phyloP scores from a whole-genome alignment of 2,113 vertebrate species.

The Brienomyrus longianalis region DNA sequence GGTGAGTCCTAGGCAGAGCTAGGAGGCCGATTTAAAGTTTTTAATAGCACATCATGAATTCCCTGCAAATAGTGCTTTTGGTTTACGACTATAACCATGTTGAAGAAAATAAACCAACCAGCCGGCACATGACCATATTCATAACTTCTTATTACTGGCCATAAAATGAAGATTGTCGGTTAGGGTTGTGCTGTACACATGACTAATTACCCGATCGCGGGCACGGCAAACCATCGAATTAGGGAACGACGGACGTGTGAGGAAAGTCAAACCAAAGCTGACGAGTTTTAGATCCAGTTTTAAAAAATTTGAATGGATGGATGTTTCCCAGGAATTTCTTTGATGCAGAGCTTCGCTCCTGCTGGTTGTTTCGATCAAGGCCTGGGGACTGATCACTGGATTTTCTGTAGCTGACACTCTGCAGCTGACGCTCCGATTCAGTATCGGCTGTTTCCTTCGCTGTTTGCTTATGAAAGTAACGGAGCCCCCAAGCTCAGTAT shows the following conservation, averaged over 20 bases:
- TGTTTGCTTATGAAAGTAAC: not conserved
- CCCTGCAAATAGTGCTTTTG: not conserved
- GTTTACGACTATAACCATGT: not conserved
- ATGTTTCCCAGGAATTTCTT: not conserved
- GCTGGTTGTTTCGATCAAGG: not conserved
- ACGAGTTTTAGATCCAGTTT: not conserved
- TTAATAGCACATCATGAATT: not conserved
- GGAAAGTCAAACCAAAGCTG: not conserved
- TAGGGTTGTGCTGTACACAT: not conserved
- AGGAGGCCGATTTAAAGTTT: slow-evolving; percentile 1
- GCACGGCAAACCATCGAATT: not conserved
- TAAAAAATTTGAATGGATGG: not conserved
- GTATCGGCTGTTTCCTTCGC: not conserved
- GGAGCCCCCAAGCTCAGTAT: not conserved
- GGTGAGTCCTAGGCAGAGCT: not conserved
- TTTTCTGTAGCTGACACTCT: not conserved
- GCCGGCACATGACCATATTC: not conserved
- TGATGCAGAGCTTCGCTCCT: not conserved
- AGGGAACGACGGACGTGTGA: not conserved
- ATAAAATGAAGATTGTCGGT: not conserved
- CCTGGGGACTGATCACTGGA: not conserved
- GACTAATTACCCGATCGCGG: not conserved
- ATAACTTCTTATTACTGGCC: not conserved
- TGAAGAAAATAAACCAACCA: not conserved
- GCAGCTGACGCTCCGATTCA: not conserved